Conservation (phyloP, 2,113 vertebrate genomes). For the Spea multiplicata region DNA sequence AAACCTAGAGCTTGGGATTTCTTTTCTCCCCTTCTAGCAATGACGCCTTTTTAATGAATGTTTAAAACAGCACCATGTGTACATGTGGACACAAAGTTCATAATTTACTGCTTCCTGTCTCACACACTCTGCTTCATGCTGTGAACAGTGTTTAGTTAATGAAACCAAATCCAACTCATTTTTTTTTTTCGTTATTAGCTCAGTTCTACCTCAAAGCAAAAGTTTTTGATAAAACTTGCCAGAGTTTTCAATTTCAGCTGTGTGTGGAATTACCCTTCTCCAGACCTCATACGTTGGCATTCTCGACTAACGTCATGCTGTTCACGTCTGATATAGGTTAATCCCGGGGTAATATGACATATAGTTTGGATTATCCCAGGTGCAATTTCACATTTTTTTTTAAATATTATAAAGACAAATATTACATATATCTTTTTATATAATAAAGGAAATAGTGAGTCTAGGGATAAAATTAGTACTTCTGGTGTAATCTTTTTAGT, state of each 20-base stretch:
- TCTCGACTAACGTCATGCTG: slow-evolving; percentile 23
- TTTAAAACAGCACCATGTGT: slow-evolving; percentile 46
- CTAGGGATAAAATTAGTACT: no score
- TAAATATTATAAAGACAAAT: no score
- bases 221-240: slow-evolving; percentile 18
- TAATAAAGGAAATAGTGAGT: no score
- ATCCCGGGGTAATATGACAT: slow-evolving; percentile 8
- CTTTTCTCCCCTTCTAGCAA: slow-evolving; percentile 17
- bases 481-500: no score
- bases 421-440: no score
- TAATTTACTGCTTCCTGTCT: slow-evolving; percentile 48
- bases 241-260: slow-evolving; percentile 34
- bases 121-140: slow-evolving; percentile 47
- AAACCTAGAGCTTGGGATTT: slow-evolving; percentile 20
- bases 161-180: slow-evolving; percentile 41
- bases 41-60: slow-evolving; percentile 38
- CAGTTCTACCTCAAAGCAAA: slow-evolving; percentile 38
- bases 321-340: slow-evolving; percentile 15
- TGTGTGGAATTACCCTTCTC: slow-evolving; percentile 19
- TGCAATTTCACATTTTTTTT: neutral
- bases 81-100: slow-evolving; percentile 37
- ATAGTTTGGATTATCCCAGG: neutral
- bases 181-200: slow-evolving; percentile 35
- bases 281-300: slow-evolving; percentile 33
- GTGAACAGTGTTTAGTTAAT: slow-evolving; percentile 42